Evolutionary conservation across 2,113 vertebrate genomes (phyloP), one percentile per base, ranked within the genome.

Genomic region (Miniopterus natalensis): DNA sequence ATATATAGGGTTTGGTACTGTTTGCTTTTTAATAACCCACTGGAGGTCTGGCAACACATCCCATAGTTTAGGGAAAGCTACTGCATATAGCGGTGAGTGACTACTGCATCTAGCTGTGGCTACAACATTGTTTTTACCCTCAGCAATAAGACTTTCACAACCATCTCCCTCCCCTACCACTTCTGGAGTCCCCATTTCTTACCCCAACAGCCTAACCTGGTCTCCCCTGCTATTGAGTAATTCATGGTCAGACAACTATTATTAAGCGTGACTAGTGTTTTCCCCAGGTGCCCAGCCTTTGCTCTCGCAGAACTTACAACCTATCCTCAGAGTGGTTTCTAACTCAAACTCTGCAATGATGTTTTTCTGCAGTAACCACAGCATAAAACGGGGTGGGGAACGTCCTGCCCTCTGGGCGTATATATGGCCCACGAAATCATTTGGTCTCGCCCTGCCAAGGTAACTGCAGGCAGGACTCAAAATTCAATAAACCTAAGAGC

Each of bases 111-210:
- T 6, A 53, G 74, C 74, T 53, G 47, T 49, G 73, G 10, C 27
- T 6, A 51, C 74, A 51, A 23, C n/a, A 29, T 29, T 74, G 31
- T 51, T 75, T 93, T 59, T 11, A 45, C 55, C 23, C 27, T 78
- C 45, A 6, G 13, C 31, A 3, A 1, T 31, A 25, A 15, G 59
- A 36, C 31, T 25, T 80, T 40, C 77, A 45, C 11, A 36, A 3
- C 40, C 14, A 13, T 15, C 8, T 29, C n/a, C n/a, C 2, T 42
- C 11, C 3, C 4, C 36, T 10, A 0, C 10, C 40, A 12, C 31
- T 47, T n/a, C 8, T 31, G 47, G n/a, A 77, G 61, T 40, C 27
- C 31, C n/a, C n/a, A 0, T 29, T 77, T 40, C 49, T 8, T 8
- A 51, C 6, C 49, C 42, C 71, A 25, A 25, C 1, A 70, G 85